phyloP scores from a whole-genome alignment of 2,888 invertebrate genomes.

The Cetonia aurata region DNA sequence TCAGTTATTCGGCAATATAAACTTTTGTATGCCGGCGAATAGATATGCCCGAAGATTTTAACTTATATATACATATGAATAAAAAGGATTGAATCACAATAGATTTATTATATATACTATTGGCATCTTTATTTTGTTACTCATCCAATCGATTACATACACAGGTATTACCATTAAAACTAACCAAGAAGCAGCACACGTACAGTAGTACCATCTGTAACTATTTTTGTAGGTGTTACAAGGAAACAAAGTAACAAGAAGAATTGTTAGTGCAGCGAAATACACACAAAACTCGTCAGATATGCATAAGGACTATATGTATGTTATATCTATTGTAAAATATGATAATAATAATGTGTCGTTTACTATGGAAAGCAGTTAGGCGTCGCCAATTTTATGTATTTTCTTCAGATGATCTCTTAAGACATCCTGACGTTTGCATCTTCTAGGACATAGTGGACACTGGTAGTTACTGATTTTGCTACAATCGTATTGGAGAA shows the following conservation, averaged over 20 bases:
- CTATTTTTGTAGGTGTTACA: constrained; percentile 27
- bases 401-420: constrained; percentile 56
- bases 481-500: constrained; percentile 58
- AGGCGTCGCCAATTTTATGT: constrained; percentile 48
- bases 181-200: constrained; percentile 28
- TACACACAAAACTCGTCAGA: constrained; percentile 25
- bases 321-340: constrained; percentile 34
- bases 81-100: too few species aligned
- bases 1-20: too few species aligned
- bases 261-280: constrained; percentile 30
- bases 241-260: constrained; percentile 10
- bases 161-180: constrained; percentile 27
- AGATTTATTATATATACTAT: constrained; percentile 3
- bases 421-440: constrained; percentile 53
- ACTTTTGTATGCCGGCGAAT: too few species aligned
- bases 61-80: too few species aligned
- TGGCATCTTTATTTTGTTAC: constrained; percentile 32
- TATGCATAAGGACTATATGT: constrained; percentile 35
- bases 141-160: constrained; percentile 31
- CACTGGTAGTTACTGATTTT: constrained; percentile 54
- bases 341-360: constrained; percentile 20
- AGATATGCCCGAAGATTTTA: too few species aligned
- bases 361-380: constrained; percentile 13
- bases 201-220: constrained; percentile 27
- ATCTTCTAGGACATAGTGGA: constrained; percentile 51